Percentiles rank a stretch among this genome's conserved stretches.
Evolutionary conservation across 2,888 invertebrate species (phyloP).

Genomic region (Caenorhabditis becei): DNA sequence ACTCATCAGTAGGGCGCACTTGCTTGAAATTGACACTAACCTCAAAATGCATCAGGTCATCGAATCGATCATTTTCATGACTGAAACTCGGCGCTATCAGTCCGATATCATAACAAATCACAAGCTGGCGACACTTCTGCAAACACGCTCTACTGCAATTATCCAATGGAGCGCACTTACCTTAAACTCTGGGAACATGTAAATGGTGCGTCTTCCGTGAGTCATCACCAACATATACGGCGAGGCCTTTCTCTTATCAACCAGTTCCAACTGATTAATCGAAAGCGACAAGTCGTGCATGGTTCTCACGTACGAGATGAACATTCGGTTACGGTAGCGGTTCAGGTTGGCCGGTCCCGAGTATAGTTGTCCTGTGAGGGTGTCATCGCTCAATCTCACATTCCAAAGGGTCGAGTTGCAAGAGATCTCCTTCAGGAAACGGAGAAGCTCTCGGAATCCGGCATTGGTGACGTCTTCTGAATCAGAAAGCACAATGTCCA

Average conservation of each 20-base stretch:
- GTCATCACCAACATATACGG: slow-evolving; percentile 70
- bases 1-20: no score
- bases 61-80: slow-evolving; percentile 67
- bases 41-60: slow-evolving; percentile 54
- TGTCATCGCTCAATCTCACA: slow-evolving; percentile 58
- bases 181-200: slow-evolving; percentile 72
- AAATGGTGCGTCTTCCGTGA: slow-evolving; percentile 58
- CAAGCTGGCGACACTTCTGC: slow-evolving; percentile 62
- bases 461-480: slow-evolving; percentile 66
- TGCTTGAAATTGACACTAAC: no score
- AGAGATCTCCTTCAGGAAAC: slow-evolving; percentile 65
- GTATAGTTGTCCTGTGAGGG: slow-evolving; percentile 65
- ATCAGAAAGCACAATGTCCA: slow-evolving; percentile 59
- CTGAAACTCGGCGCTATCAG: slow-evolving; percentile 65
- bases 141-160: slow-evolving; percentile 1
- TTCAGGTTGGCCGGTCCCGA: slow-evolving; percentile 65
- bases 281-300: slow-evolving; percentile 60
- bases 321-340: slow-evolving; percentile 65
- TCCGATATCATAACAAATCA: slow-evolving; percentile 69
- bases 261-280: slow-evolving; percentile 56
- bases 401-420: slow-evolving; percentile 64
- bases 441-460: slow-evolving; percentile 65
- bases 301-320: slow-evolving; percentile 65
- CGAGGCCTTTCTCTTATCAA: slow-evolving; percentile 64
- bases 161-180: slow-evolving; percentile 24